These are phyloP conservation scores for Chesias legatella DNA, from an alignment of 2,888 invertebrate genomes.

Conservation along the genomic window DNA sequence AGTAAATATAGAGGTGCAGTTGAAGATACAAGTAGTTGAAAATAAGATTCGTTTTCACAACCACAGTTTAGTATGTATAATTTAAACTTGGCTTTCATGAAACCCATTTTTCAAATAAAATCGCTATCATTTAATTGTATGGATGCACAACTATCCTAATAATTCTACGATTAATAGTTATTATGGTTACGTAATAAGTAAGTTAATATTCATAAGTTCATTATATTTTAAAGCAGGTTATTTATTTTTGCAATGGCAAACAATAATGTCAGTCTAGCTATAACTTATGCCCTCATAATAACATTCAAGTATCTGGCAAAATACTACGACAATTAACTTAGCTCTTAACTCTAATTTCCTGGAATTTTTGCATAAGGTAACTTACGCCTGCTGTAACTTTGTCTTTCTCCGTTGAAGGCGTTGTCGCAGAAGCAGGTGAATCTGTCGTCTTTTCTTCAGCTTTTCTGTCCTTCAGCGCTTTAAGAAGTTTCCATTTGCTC, in stretches of 20 bases:
- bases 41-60: slow-evolving; percentile 41
- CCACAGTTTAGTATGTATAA: slow-evolving; percentile 29
- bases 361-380: slow-evolving; percentile 83
- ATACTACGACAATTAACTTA: slow-evolving; percentile 41
- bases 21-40: slow-evolving; percentile 32
- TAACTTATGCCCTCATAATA: slow-evolving; percentile 33
- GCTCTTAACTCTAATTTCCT: slow-evolving; percentile 84
- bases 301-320: slow-evolving; percentile 11
- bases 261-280: slow-evolving; percentile 57
- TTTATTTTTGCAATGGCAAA: slow-evolving; percentile 43
- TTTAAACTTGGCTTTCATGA: slow-evolving; percentile 20
- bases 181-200: too few species aligned
- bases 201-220: slow-evolving; percentile 24
- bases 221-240: slow-evolving; percentile 50
- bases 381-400: slow-evolving; percentile 86
- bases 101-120: slow-evolving; percentile 6
- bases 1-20: slow-evolving; percentile 32
- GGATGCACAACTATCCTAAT: slow-evolving; percentile 34
- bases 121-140: slow-evolving; percentile 8
- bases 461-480: slow-evolving; percentile 93
- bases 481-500: slow-evolving; percentile 94
- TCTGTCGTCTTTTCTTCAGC: slow-evolving; percentile 91
- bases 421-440: slow-evolving; percentile 82
- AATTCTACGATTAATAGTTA: slow-evolving; percentile 34
- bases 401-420: slow-evolving; percentile 81